These are phyloP conservation scores for Pinna nobilis DNA, from an alignment of 1,140 invertebrate species.

Conservation along the genomic window DNA sequence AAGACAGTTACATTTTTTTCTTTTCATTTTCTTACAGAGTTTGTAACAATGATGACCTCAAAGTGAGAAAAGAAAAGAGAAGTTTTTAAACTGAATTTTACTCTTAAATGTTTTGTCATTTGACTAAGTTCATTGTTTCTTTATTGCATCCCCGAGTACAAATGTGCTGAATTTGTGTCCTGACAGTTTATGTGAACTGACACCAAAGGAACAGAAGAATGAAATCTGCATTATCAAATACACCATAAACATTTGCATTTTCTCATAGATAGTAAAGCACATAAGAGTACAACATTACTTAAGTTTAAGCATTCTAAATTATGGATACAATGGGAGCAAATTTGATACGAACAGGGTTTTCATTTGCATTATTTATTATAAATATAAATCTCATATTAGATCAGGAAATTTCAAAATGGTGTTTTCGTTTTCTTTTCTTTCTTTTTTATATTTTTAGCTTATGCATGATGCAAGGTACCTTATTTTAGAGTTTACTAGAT, in stretches of 20 bases:
- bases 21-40: conserved; percentile 32
- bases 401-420: conserved; percentile 10
- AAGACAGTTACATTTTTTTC: background rate
- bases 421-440: conserved; percentile 8
- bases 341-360: conserved; percentile 7
- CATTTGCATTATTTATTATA: conserved; percentile 15
- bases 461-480: conserved; percentile 9
- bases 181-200: too few species aligned
- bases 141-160: background rate
- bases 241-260: background rate
- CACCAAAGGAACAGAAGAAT: too few species aligned
- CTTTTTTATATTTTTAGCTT: conserved; percentile 11
- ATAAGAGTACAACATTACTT: background rate
- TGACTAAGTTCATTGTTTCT: conserved; percentile 1
- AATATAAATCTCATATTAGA: conserved; percentile 5
- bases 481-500: conserved; percentile 6
- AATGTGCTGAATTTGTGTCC: background rate
- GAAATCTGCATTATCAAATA: background rate
- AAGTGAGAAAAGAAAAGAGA: conserved; percentile 9
- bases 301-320: background rate
- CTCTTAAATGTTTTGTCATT: conserved; percentile 10
- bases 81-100: too few species aligned
- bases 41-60: conserved; percentile 37
- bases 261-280: background rate
- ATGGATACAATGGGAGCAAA: background rate